Evolutionary conservation across 2,888 invertebrate species (phyloP).

Genomic region (Spilarctia lutea): DNA sequence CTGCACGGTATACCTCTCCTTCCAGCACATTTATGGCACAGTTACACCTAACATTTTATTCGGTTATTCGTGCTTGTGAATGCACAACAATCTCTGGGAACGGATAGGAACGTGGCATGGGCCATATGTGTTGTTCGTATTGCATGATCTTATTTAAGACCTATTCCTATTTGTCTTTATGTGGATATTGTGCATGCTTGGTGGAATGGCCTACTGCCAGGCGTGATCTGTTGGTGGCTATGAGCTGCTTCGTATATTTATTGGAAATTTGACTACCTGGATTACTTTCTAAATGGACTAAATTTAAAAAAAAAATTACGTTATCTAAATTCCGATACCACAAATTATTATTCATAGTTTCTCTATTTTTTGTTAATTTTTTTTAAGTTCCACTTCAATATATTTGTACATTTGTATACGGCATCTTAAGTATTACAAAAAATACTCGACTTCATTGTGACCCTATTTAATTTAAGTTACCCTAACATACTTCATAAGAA

Average conservation of each 20-base stretch:
- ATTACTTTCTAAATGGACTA: slow-evolving; percentile 42
- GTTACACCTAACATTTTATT: slow-evolving; percentile 75
- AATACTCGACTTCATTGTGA: slow-evolving; percentile 59
- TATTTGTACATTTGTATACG: slow-evolving; percentile 20
- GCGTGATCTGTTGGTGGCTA: slow-evolving; percentile 76
- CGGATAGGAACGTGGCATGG: slow-evolving; percentile 78
- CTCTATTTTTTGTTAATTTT: slow-evolving; percentile 26
- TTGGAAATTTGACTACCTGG: slow-evolving; percentile 56
- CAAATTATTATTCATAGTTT: slow-evolving; percentile 26
- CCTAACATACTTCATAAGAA: slow-evolving; percentile 45
- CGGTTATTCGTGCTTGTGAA: slow-evolving; percentile 82
- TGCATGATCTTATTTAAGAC: slow-evolving; percentile 82
- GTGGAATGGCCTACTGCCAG: slow-evolving; percentile 83
- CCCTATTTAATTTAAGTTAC: slow-evolving; percentile 56
- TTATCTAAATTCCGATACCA: slow-evolving; percentile 38
- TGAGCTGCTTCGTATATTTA: slow-evolving; percentile 77
- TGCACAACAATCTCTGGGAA: slow-evolving; percentile 78
- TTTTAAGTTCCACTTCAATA: slow-evolving; percentile 16
- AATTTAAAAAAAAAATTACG: slow-evolving; percentile 34
- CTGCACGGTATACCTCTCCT: slow-evolving; percentile 83
- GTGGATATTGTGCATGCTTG: slow-evolving; percentile 82
- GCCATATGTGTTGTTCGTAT: slow-evolving; percentile 85
- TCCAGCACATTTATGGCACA: slow-evolving; percentile 82
- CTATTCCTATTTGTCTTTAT: slow-evolving; percentile 74
- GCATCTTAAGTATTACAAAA: slow-evolving; percentile 22